A percentile compares a stretch with the other conserved stretches of the same genome.
Evolutionary conservation across 37 sponge, comb jelly and placozoan species (phyloP).

Genomic region (Theonella swinhoei): DNA sequence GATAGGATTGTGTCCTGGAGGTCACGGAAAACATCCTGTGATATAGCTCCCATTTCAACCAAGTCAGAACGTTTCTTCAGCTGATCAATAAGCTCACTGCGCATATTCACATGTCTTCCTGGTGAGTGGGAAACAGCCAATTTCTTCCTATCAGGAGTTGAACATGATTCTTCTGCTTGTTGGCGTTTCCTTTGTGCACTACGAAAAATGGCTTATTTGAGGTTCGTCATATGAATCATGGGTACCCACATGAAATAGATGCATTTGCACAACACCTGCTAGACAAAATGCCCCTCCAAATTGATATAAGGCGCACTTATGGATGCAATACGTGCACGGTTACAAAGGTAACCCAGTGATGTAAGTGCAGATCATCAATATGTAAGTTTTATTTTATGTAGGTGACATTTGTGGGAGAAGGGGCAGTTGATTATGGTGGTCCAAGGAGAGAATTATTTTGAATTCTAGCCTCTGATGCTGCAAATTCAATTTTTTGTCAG

Average conservation of each 20-base stretch:
- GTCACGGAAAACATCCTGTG: background rate
- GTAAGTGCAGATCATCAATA: no score
- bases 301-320: no score
- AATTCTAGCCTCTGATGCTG: no score
- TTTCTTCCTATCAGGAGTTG: background rate
- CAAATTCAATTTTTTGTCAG: no score
- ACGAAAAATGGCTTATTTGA: background rate
- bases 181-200: background rate
- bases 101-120: background rate
- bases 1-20: conserved; percentile 9
- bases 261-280: no score
- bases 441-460: no score
- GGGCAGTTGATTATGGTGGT: no score
- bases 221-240: conserved; percentile 3
- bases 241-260: conserved; percentile 11
- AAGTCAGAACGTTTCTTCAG: background rate
- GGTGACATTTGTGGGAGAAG: no score
- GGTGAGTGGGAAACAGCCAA: background rate
- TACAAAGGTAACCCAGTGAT: no score
- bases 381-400: no score
- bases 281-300: no score
- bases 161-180: background rate
- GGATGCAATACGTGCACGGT: no score
- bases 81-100: background rate
- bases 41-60: background rate